A percentile compares a stretch with the other conserved stretches of the same genome.
These are phyloP conservation scores for Geopemphigus sp. DNA, from an alignment of 1,140 invertebrate species.

Conservation along the genomic window DNA sequence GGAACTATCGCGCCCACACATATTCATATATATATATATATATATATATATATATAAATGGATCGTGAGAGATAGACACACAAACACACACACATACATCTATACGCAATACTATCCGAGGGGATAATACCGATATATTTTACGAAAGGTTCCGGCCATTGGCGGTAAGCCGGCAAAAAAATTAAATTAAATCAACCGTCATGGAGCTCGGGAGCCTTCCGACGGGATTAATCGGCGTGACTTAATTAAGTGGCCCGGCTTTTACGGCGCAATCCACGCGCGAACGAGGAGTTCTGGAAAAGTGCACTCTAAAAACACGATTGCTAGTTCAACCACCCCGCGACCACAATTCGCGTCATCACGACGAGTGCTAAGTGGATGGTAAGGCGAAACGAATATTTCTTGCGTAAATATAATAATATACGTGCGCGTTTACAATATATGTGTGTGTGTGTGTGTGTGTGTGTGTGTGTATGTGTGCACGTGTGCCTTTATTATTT, in stretches of 20 bases:
- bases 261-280: background rate
- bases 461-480: no score
- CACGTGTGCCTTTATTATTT: no score
- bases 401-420: no score
- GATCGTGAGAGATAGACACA: no score
- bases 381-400: no score
- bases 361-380: no score
- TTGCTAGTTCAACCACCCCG: background rate
- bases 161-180: background rate
- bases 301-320: slow-evolving; percentile 29
- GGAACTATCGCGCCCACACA: background rate
- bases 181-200: background rate
- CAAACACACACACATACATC: no score
- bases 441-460: no score
- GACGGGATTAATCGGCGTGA: slow-evolving; percentile 32
- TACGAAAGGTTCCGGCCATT: background rate
- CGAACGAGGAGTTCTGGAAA: background rate
- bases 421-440: no score
- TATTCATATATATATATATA: background rate
- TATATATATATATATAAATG: no score
- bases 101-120: no score
- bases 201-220: background rate
- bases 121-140: background rate
- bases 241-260: slow-evolving; percentile 10
- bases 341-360: no score